phyloP scores from a whole-genome alignment of 2,113 vertebrate species.

The Coturnix japonica region DNA sequence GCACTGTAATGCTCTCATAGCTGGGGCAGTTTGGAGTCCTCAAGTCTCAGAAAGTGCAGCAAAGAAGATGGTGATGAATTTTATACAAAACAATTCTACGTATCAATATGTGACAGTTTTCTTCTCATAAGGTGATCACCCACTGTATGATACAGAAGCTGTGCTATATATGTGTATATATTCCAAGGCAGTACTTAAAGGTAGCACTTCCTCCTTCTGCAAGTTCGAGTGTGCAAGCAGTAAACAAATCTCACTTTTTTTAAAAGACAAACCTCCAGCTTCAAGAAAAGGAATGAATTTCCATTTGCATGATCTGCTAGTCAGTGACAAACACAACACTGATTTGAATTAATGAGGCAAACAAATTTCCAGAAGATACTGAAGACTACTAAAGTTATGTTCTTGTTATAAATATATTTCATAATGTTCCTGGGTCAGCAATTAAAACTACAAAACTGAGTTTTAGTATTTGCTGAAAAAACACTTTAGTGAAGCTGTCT shows the following conservation, averaged over 20 bases:
- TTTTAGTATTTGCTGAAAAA: conserved; percentile 55
- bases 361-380: neutral
- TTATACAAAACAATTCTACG: neutral
- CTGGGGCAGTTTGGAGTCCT: neutral
- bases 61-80: neutral
- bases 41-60: neutral
- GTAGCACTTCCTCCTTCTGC: neutral
- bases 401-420: neutral
- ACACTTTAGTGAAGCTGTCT: conserved; percentile 15
- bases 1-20: neutral
- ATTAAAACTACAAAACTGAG: conserved; percentile 3
- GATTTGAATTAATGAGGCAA: neutral
- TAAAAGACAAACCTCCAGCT: neutral
- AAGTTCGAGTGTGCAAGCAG: neutral
- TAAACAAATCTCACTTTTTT: neutral
- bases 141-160: neutral
- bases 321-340: neutral
- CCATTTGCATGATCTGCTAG: neutral
- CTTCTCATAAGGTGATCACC: neutral
- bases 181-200: neutral
- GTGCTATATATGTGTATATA: neutral
- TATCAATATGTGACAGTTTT: neutral
- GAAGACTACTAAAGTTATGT: neutral
- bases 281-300: neutral
- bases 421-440: neutral